A percentile compares a stretch with the other conserved stretches of the same genome.
phyloP scores from a whole-genome alignment of 2,888 invertebrate species.

The Macrophya alboannulata region DNA sequence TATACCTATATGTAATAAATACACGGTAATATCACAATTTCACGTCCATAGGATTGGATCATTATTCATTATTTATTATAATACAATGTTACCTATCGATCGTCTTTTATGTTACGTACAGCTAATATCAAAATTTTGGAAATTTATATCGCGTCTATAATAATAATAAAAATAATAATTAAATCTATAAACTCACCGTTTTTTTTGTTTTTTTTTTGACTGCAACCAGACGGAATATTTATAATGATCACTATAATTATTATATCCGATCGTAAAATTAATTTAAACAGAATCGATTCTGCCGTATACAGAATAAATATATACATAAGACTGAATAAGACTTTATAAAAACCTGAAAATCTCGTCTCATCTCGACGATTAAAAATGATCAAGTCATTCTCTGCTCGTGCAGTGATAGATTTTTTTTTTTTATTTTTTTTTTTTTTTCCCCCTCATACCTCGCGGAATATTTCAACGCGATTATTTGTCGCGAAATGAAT shows the following conservation, averaged over 20 bases:
- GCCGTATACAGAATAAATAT: not conserved
- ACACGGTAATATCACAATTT: conserved; percentile 59
- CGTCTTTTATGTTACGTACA: not conserved
- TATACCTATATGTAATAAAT: conserved; percentile 60
- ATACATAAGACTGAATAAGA: not conserved
- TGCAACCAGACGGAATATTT: not conserved
- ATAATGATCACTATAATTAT: not conserved
- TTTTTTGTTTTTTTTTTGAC: too few species aligned
- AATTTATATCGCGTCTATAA: not conserved
- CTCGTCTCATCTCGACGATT: not conserved
- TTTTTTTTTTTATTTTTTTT: not conserved
- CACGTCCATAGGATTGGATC: conserved; percentile 56
- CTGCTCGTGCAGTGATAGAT: not conserved
- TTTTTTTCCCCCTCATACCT: too few species aligned
- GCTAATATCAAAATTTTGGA: not conserved
- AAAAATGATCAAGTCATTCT: not conserved
- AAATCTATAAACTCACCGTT: not conserved
- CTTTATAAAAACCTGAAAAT: not conserved
- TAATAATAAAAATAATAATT: not conserved
- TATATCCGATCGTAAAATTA: not conserved
- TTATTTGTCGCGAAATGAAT: not conserved
- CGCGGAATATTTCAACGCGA: not conserved
- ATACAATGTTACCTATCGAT: not conserved
- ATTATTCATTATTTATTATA: conserved; percentile 5
- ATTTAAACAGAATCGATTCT: not conserved